Conservation (phyloP, 2,797 vertebrate species). For the Diceros bicornis region DNA sequence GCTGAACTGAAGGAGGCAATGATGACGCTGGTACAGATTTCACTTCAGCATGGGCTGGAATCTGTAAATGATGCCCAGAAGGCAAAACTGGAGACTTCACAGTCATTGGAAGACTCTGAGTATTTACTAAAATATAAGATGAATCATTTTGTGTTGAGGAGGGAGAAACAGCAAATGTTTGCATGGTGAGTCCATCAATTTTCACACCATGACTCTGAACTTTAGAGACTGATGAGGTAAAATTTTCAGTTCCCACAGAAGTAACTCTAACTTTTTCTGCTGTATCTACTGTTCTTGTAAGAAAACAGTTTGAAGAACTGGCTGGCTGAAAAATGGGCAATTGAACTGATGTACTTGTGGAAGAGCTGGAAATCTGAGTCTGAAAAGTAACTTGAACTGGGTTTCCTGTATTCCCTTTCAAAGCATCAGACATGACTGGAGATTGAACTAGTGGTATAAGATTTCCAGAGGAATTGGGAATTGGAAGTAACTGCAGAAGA, state of each 20-base stretch:
- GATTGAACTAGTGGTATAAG: slow-evolving; percentile 85
- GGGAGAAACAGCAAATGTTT: slow-evolving; percentile 81
- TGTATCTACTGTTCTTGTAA: slow-evolving; percentile 86
- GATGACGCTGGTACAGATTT: slow-evolving; percentile 89
- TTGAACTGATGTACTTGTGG: slow-evolving; percentile 84
- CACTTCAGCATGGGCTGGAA: slow-evolving; percentile 90
- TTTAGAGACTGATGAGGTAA: slow-evolving; percentile 74
- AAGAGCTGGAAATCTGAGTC: slow-evolving; percentile 84
- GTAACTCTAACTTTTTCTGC: slow-evolving; percentile 81
- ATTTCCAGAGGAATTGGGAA: slow-evolving; percentile 89
- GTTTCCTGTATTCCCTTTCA: slow-evolving; percentile 82
- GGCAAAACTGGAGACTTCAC: slow-evolving; percentile 85
- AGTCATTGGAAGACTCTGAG: slow-evolving; percentile 71
- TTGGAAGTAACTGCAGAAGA: slow-evolving; percentile 90
- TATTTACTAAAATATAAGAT: slow-evolving; percentile 84
- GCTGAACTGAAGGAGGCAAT: slow-evolving; percentile 89
- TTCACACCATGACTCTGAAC: slow-evolving; percentile 81
- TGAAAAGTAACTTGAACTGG: slow-evolving; percentile 87
- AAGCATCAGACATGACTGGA: slow-evolving; percentile 85
- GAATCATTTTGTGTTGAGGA: slow-evolving; percentile 83
- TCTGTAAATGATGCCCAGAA: slow-evolving; percentile 90
- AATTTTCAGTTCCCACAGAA: slow-evolving; percentile 83
- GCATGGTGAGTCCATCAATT: slow-evolving; percentile 83
- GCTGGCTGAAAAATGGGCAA: slow-evolving; percentile 87
- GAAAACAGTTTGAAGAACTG: slow-evolving; percentile 86